Evolutionary conservation across 1,140 invertebrate genomes (phyloP), one percentile per base, ranked within the genome.

Genomic region (Macrosteles quadrilineatus): DNA sequence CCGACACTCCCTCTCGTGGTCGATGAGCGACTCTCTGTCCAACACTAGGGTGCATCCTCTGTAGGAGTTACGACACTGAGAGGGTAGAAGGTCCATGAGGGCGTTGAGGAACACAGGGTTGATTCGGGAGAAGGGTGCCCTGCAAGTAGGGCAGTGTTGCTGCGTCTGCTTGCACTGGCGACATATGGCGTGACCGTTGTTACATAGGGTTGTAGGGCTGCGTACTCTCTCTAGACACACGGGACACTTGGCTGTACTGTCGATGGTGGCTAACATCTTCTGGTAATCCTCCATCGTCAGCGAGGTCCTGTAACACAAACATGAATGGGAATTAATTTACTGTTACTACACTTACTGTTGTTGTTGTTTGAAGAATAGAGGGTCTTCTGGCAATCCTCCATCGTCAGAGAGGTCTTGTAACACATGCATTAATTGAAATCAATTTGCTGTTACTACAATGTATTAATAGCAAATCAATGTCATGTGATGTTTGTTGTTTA

Each of bases 121-220:
- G 47, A 50, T 50, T 3, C 47, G 47, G 14, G 47, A 50, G 47
- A 50, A 50, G 14, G 47, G 47, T 4, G 47, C 47, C 14, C 47
- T 17, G 47, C 47, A 50, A 21, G 47, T 50, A n/a, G 47, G 47
- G 47, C 47, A 50, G 21, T 19, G 14, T n/a, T 50, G 14, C 47
- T 50, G 47, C 21, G 21, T 3, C 47, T 50, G 47, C 47, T 50
- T 50, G 47, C 47, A 50, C 47, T 50, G 47, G 14, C 47, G 47
- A n/a, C 47, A 50, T 4, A 50, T 50, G 47, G 47, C 47, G 47
- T 50, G 47, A 50, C 47, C 47, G 21, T 50, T 50, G 47, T 50
- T 50, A n/a, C 47, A 50, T 4, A 50, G 47, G 14, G 47, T 50
- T 4, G 47, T 50, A n/a, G 47, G 47, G 21, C 47, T 50, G 14